Base-by-base conservation (phyloP, 2,888 invertebrate species). In the Rhynchonema sp. region DNA sequence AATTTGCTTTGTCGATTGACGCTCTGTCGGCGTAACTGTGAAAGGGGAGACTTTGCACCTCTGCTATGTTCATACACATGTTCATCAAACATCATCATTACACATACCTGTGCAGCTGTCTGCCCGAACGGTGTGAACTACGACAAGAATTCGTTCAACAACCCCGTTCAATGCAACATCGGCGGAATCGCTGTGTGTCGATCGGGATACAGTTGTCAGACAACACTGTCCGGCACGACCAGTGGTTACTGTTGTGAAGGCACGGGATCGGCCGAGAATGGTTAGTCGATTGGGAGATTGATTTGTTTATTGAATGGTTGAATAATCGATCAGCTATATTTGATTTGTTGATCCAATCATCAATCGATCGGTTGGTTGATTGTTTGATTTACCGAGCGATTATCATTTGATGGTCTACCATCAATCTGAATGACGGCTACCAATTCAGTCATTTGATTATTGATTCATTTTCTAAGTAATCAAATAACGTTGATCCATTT, bases 141-240 rank as follows among this genome's bases (percentile, higher is more conserved):
- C 53, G 23, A n/a, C 23, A n/a, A 2, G 23, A 49, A 58, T 53
- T n/a, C 9, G 23, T 67, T 68, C 54, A 69, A 69, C 60, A 64
- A 62, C 23, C 67, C 69, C 13, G 67, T 68, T 54, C 62, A 68
- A 9, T 70, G 70, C 60, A 67, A 66, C n/a, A 67, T 70, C 60
- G 53, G 58, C 26, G 38, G 46, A 17, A 38, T 49, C 29, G 29
- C 25, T 25, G 27, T 27, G 49, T 71, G 71, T 59, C 69, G 69
- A 38, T 58, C 60, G n/a, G 71, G 71, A 38, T 71, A 68, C 62
- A 67, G 67, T 13, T 71, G 71, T 62, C 70, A 71, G 59, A 58
- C 69, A 53, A 65, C 66, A 17, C 17, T 55, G 27, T 27, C 27
- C 9, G 54, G 54, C 6, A 13, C 28, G 9, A 28, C 27, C 9